Conservation (phyloP, 2,888 invertebrate species). For the Augochlorella aurata region DNA sequence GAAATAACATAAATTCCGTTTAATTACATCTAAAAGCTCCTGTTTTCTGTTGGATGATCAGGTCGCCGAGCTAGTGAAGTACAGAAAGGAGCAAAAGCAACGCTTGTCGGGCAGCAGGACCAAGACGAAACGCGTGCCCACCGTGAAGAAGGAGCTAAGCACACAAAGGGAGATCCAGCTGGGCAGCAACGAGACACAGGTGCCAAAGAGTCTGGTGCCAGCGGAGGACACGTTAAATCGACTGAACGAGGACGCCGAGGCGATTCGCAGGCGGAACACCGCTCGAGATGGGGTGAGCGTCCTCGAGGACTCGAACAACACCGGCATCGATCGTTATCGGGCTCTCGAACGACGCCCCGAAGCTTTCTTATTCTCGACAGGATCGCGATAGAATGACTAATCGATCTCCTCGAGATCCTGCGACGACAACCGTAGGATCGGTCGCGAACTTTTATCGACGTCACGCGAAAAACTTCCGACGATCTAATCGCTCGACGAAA, state of each 20-base stretch:
- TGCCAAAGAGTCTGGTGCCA: conserved; percentile 57
- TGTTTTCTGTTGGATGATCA: conserved; percentile 36
- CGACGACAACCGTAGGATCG: neutral
- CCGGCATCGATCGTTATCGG: neutral
- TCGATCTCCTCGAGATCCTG: neutral
- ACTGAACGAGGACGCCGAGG: conserved; percentile 49
- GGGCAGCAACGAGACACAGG: conserved; percentile 71
- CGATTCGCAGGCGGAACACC: conserved; percentile 35
- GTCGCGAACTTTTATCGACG: conserved; percentile 1
- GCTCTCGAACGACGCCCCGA: neutral
- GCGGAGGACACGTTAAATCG: conserved; percentile 53
- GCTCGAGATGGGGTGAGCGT: conserved; percentile 36
- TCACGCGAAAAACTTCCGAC: neutral
- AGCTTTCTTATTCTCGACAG: neutral
- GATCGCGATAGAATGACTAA: conserved; percentile 7
- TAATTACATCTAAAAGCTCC: too few relatives aligned
- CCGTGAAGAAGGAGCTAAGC: conserved; percentile 78
- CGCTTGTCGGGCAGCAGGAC: conserved; percentile 38
- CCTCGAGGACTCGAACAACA: neutral
- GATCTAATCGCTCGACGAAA: neutral
- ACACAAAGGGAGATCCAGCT: conserved; percentile 76
- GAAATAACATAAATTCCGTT: too few relatives aligned
- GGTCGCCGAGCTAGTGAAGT: conserved; percentile 74
- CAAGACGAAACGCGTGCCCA: conserved; percentile 72
- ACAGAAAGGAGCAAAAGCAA: conserved; percentile 66